Percentiles rank a stretch among this genome's conserved stretches.
phyloP scores from a whole-genome alignment of 2,888 invertebrate genomes.

The Coenonympha arcania region DNA sequence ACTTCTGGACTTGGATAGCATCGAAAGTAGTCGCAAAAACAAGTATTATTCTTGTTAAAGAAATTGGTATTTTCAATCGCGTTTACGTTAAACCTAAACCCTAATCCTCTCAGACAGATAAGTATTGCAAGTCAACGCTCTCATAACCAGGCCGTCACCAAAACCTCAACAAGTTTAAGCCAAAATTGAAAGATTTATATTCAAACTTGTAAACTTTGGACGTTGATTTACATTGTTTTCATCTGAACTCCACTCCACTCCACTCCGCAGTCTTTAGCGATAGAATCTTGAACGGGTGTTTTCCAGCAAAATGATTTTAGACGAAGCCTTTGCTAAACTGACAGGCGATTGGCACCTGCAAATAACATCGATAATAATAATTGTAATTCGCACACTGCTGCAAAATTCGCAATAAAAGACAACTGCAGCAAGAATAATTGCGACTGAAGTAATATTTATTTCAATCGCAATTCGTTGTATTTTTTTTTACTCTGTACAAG shows the following conservation, averaged over 20 bases:
- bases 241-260: slow-evolving; percentile 1
- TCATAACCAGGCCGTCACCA: slow-evolving; percentile 3
- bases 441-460: no score
- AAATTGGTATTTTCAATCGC: neutral
- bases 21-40: no score
- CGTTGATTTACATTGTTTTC: slow-evolving; percentile 27
- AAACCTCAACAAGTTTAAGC: slow-evolving; percentile 11
- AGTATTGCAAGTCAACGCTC: neutral
- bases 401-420: no score
- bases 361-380: slow-evolving; percentile 2
- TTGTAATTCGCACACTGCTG: no score
- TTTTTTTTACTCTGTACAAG: no score
- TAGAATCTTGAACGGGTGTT: slow-evolving; percentile 9
- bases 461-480: no score
- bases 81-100: neutral
- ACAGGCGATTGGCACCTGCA: slow-evolving; percentile 16
- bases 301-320: neutral
- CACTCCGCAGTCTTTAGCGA: neutral
- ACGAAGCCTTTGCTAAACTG: neutral
- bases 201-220: slow-evolving; percentile 11
- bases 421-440: no score
- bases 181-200: slow-evolving; percentile 15
- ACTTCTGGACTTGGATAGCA: no score
- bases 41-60: no score
- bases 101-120: neutral